Conservation (phyloP, 1,140 invertebrate genomes). For the Sitophilus oryzae region DNA sequence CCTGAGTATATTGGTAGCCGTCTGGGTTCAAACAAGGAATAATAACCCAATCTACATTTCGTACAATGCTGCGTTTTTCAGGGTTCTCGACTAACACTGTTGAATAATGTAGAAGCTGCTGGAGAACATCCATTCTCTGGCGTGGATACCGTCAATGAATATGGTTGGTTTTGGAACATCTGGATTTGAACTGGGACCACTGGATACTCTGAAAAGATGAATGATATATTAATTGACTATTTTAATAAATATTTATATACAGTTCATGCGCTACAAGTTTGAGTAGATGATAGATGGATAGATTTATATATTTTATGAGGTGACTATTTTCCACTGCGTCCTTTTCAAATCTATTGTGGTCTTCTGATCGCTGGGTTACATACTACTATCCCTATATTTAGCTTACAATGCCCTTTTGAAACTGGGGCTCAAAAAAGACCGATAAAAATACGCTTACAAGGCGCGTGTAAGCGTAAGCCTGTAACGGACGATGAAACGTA, state of each 20-base stretch:
- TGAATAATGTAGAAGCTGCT: conserved; percentile 59
- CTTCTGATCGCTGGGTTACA: too few species aligned
- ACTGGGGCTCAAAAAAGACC: too few species aligned
- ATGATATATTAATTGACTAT: neutral
- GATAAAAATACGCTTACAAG: too few species aligned
- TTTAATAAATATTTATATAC: neutral
- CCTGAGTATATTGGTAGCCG: too few species aligned
- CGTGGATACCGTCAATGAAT: conserved; percentile 61
- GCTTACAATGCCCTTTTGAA: too few species aligned
- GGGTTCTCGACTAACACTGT: conserved; percentile 50
- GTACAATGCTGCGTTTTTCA: conserved; percentile 40
- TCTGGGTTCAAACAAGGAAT: too few species aligned
- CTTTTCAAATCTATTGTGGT: too few species aligned
- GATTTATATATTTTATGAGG: neutral
- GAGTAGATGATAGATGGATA: neutral
- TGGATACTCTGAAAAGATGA: conserved; percentile 18
- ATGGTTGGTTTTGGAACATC: conserved; percentile 54
- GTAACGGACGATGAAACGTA: too few species aligned
- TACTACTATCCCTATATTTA: too few species aligned
- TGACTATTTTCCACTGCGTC: too few species aligned
- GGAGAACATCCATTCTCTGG: conserved; percentile 65
- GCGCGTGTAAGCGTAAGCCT: too few species aligned
- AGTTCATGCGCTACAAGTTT: neutral
- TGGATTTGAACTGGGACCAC: conserved; percentile 43
- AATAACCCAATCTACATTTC: conserved; percentile 57